Conservation (phyloP, 30 jellyfish, hydroid and myxozoan species). For the Aurelia aurita region DNA sequence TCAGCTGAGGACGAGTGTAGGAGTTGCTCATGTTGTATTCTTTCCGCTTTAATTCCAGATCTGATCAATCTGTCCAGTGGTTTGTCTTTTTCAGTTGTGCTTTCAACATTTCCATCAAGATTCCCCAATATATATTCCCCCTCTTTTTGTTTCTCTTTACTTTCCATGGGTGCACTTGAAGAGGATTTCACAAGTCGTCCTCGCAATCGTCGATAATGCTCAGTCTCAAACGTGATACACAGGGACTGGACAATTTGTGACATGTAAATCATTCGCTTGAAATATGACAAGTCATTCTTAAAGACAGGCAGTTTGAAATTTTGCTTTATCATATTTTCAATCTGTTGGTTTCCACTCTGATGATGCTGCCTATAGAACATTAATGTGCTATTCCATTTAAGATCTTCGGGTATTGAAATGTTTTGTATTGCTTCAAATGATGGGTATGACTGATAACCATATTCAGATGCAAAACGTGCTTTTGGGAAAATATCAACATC, state of each 20-base stretch:
- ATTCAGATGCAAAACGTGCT: slow-evolving; percentile 93
- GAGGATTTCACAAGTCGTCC: slow-evolving; percentile 49
- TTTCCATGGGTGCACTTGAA: too few species aligned
- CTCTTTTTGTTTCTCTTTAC: too few species aligned
- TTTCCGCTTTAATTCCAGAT: too few species aligned
- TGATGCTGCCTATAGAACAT: slow-evolving; percentile 92
- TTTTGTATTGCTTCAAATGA: slow-evolving; percentile 55
- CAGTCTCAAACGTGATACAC: slow-evolving; percentile 85
- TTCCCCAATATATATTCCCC: too few species aligned
- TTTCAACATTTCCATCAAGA: too few species aligned
- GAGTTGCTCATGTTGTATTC: too few species aligned
- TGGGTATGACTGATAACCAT: slow-evolving; percentile 94
- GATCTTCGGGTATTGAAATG: slow-evolving; percentile 47
- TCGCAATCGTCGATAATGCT: slow-evolving; percentile 84
- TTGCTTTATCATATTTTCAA: slow-evolving; percentile 66
- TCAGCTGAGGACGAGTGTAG: too few species aligned
- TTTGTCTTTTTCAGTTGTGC: too few species aligned
- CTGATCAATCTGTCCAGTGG: too few species aligned
- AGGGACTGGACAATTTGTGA: slow-evolving; percentile 92
- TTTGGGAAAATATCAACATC: slow-evolving; percentile 72
- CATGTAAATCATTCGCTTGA: slow-evolving; percentile 72
- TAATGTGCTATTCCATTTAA: slow-evolving; percentile 80
- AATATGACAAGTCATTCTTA: not conserved
- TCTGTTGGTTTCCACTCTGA: slow-evolving; percentile 79
- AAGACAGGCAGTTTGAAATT: slow-evolving; percentile 71